Base-by-base conservation (phyloP, 2,797 vertebrate genomes). In the Channa striata region DNA sequence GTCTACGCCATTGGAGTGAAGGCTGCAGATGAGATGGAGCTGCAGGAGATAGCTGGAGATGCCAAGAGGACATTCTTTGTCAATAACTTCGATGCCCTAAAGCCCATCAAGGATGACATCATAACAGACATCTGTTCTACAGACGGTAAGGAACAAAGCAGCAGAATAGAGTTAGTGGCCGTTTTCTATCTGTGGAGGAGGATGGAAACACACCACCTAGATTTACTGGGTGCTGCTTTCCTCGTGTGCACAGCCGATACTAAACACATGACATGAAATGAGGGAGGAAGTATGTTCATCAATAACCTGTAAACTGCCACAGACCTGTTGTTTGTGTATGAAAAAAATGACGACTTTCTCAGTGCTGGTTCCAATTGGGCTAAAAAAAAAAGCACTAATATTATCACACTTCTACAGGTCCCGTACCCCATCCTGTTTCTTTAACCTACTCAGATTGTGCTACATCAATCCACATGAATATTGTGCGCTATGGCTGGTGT, bases 1-100 rank as follows among this genome's bases (percentile, higher is more conserved):
- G 70, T 95, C 58, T 97, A 95, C 11, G 90, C 95, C 21, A 92
- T 96, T n/a, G 96, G 96, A 1, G 82, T 97, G 33, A 94, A 92
- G 59, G 13, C 70, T 0, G 95, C 95, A 1, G 47, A 84, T 2
- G 0, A 51, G 3, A 0, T 0, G 0, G 86, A 97, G 71, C 88
- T 97, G 37, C 0, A 40, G 19, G 88, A 93, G 30, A 96, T 97
- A 0, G 74, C 94, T 0, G 90, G 84, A 0, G 64, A 91, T 16
- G 1, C 66, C 0, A 89, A 91, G 9, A 95, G 82, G 81, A 91
- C 61, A 5, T 96, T 95, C 81, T 94, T 93, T 11, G 91, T 96
- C 49, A 72, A 93, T 16, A 91, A 95, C 23, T 98, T 95, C 62
- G 94, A 96, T 76, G 93, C 93, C 11, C 80, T 97, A 14, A 93